Conservation (phyloP, 1,140 invertebrate species). For the Spodoptera litura region DNA sequence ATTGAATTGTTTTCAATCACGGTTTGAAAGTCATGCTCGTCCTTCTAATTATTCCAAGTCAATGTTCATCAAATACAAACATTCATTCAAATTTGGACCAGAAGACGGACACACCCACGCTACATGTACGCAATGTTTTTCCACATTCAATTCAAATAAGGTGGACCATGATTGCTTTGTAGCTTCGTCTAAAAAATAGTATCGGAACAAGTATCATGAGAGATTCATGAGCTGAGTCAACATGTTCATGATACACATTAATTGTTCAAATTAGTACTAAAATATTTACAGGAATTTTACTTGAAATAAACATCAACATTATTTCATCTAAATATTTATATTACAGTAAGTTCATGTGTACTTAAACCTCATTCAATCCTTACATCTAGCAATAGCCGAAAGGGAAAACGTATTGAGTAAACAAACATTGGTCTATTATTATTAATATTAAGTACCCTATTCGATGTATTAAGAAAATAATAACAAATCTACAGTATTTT, state of each 20-base stretch:
- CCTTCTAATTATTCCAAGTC: slow-evolving; percentile 52
- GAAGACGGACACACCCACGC: slow-evolving; percentile 59
- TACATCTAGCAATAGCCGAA: neutral
- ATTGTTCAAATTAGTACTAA: slow-evolving; percentile 12
- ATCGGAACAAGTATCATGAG: slow-evolving; percentile 24
- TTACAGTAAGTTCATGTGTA: too few species aligned
- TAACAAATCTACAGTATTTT: slow-evolving; percentile 14
- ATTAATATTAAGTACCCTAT: neutral
- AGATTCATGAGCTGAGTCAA: slow-evolving; percentile 31
- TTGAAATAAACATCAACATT: neutral
- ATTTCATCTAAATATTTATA: neutral
- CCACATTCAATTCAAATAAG: slow-evolving; percentile 74
- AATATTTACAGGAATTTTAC: slow-evolving; percentile 10
- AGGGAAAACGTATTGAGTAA: neutral
- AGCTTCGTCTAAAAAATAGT: slow-evolving; percentile 34
- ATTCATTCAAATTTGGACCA: slow-evolving; percentile 62
- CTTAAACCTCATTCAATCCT: neutral
- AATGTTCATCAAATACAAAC: slow-evolving; percentile 55
- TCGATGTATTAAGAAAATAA: neutral
- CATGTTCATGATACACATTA: slow-evolving; percentile 18
- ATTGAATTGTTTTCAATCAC: slow-evolving; percentile 37
- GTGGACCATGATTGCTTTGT: slow-evolving; percentile 48
- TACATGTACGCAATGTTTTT: slow-evolving; percentile 54
- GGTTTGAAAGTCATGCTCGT: slow-evolving; percentile 40
- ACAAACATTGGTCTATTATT: neutral